phyloP scores from a whole-genome alignment of 2,888 invertebrate genomes.

The Drosophila kuntzei region DNA sequence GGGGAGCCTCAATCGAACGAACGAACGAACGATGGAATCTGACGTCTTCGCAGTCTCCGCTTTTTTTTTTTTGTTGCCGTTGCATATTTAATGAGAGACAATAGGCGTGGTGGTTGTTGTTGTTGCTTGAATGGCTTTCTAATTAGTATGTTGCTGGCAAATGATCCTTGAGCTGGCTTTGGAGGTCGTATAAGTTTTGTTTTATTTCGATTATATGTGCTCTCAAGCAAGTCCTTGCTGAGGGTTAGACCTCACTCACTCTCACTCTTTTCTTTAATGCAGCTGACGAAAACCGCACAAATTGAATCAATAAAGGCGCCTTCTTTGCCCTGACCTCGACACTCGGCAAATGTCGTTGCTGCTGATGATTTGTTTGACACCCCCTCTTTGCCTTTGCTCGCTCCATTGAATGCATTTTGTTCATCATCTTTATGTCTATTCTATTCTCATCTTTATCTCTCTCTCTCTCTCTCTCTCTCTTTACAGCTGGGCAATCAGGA shows the following conservation, averaged over 20 bases:
- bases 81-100: constrained; percentile 54
- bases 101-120: constrained; percentile 34
- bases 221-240: constrained; percentile 54
- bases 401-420: constrained; percentile 46
- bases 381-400: constrained; percentile 25
- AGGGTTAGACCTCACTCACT: constrained; percentile 34
- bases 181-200: constrained; percentile 43
- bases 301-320: constrained; percentile 62
- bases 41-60: constrained; percentile 17
- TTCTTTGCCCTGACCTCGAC: constrained; percentile 58
- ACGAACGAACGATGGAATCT: constrained; percentile 26
- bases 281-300: constrained; percentile 45
- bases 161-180: constrained; percentile 68
- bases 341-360: constrained; percentile 49
- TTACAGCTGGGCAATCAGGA: constrained; percentile 92
- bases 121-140: constrained; percentile 68
- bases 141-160: constrained; percentile 69
- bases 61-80: background rate
- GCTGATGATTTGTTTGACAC: background rate
- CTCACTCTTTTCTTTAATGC: constrained; percentile 14
- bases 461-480: constrained; percentile 12
- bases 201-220: constrained; percentile 35
- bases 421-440: constrained; percentile 36
- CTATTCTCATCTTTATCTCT: constrained; percentile 22
- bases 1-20: constrained; percentile 36